Conservation (phyloP, 2,113 vertebrate species). For the Brachyhypopomus occidentalis region DNA sequence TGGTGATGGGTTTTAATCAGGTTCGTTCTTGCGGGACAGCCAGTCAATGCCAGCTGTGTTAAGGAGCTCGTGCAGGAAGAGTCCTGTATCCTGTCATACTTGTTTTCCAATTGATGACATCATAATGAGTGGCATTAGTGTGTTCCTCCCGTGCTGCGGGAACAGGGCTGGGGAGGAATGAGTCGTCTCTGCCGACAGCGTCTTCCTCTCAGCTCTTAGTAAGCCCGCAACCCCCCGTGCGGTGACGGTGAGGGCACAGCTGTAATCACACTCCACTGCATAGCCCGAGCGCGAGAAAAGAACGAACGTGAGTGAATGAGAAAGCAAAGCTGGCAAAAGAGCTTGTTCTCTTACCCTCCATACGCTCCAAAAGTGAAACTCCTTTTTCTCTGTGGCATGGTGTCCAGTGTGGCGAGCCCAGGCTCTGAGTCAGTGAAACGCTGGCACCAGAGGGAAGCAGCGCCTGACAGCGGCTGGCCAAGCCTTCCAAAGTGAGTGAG, state of each 20-base stretch:
- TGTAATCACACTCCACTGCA: slow-evolving; percentile 30
- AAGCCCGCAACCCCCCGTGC: neutral
- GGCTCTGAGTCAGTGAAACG: slow-evolving; percentile 27
- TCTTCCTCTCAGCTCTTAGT: neutral
- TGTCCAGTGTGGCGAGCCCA: slow-evolving; percentile 35
- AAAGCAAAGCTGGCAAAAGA: slow-evolving; percentile 30
- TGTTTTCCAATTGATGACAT: slow-evolving; percentile 23
- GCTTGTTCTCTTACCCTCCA: slow-evolving; percentile 56
- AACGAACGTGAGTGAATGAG: slow-evolving; percentile 5
- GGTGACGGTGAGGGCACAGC: neutral
- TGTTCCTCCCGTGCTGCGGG: neutral
- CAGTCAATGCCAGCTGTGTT: neutral
- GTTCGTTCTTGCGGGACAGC: slow-evolving; percentile 8
- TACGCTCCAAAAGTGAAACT: slow-evolving; percentile 65
- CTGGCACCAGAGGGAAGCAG: slow-evolving; percentile 28
- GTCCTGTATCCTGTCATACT: slow-evolving; percentile 26
- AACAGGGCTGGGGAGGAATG: neutral
- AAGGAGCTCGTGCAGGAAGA: neutral
- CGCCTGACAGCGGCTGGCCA: slow-evolving; percentile 27
- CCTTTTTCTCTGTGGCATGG: slow-evolving; percentile 62
- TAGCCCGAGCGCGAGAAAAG: slow-evolving; percentile 2
- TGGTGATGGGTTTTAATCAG: slow-evolving; percentile 36
- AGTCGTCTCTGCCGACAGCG: neutral
- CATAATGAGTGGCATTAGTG: slow-evolving; percentile 14
- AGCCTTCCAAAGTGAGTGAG: slow-evolving; percentile 10